A percentile compares a stretch with the other conserved stretches of the same genome.
phyloP scores from a whole-genome alignment of 2,113 vertebrate species.

The Cavia porcellus region DNA sequence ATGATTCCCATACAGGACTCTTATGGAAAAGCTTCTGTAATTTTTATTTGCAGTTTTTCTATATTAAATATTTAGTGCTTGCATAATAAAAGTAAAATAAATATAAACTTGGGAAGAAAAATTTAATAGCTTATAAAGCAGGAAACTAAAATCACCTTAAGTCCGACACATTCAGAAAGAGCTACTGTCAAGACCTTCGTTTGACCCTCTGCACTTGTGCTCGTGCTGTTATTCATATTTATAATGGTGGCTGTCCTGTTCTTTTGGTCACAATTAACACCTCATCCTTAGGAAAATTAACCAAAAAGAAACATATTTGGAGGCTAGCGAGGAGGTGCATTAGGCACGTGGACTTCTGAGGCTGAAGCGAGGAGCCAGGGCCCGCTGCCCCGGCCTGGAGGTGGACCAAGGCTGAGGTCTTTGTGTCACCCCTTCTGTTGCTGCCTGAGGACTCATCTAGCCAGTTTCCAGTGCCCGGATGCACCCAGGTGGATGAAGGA shows the following conservation, averaged over 20 bases:
- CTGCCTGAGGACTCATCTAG: background rate
- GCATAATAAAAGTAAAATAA: conserved; percentile 30
- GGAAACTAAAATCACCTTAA: conserved; percentile 22
- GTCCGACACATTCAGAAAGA: background rate
- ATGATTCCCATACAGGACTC: background rate
- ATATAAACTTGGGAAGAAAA: background rate
- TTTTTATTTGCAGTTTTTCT: conserved; percentile 18
- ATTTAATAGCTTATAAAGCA: background rate
- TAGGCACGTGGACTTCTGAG: background rate
- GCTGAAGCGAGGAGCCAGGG: background rate
- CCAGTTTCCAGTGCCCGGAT: no score
- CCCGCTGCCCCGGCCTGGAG: background rate
- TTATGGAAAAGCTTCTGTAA: conserved; percentile 1
- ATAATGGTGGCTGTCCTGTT: background rate
- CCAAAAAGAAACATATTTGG: background rate
- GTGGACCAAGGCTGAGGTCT: background rate
- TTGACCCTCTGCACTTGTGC: background rate
- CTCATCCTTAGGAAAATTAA: background rate
- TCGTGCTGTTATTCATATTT: background rate
- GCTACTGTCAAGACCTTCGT: background rate
- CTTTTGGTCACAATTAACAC: background rate
- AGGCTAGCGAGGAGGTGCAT: background rate
- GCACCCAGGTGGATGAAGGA: no score
- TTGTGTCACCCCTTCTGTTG: background rate
- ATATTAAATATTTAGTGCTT: background rate